Conservation (phyloP, 92 coral and sea anemone species). For the Galaxea fascicularis region DNA sequence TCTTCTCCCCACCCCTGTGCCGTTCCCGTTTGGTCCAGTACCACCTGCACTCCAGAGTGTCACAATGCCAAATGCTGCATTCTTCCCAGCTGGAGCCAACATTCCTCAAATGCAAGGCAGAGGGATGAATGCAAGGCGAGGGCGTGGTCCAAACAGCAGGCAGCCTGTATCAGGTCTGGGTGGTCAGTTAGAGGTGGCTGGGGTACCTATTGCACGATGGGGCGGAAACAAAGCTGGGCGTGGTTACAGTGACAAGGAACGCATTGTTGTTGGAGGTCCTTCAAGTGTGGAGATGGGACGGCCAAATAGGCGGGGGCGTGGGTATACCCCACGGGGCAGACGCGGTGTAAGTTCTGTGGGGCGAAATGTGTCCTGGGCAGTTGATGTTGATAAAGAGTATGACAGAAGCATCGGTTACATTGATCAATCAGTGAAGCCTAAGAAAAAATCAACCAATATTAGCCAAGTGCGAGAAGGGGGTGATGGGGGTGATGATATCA, state of each 20-base stretch:
- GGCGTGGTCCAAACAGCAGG: slow-evolving; percentile 90
- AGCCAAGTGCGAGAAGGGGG: slow-evolving; percentile 83
- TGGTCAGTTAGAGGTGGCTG: slow-evolving; percentile 97
- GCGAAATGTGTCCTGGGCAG: slow-evolving; percentile 96
- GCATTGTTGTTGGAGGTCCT: slow-evolving; percentile 96
- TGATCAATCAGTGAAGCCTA: slow-evolving; percentile 55
- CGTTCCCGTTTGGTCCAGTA: slow-evolving; percentile 75
- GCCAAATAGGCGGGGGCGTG: slow-evolving; percentile 69
- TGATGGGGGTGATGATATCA: slow-evolving; percentile 77
- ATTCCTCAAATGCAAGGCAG: slow-evolving; percentile 67
- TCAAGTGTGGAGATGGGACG: slow-evolving; percentile 90
- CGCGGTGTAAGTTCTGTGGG: slow-evolving; percentile 76
- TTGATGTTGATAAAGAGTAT: slow-evolving; percentile 91
- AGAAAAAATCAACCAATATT: slow-evolving; percentile 60
- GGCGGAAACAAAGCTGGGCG: slow-evolving; percentile 97
- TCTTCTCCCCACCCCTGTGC: slow-evolving; percentile 81
- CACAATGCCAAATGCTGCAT: slow-evolving; percentile 69
- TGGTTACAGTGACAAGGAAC: slow-evolving; percentile 90
- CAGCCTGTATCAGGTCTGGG: slow-evolving; percentile 98
- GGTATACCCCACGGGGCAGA: slow-evolving; percentile 64
- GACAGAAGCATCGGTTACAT: slow-evolving; percentile 91
- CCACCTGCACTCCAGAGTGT: slow-evolving; percentile 83
- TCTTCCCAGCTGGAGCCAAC: slow-evolving; percentile 89
- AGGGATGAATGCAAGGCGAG: slow-evolving; percentile 76
- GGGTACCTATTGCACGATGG: slow-evolving; percentile 97